Evolutionary conservation across 2,113 vertebrate genomes (phyloP).

Genomic region (Myotis brandtii): DNA sequence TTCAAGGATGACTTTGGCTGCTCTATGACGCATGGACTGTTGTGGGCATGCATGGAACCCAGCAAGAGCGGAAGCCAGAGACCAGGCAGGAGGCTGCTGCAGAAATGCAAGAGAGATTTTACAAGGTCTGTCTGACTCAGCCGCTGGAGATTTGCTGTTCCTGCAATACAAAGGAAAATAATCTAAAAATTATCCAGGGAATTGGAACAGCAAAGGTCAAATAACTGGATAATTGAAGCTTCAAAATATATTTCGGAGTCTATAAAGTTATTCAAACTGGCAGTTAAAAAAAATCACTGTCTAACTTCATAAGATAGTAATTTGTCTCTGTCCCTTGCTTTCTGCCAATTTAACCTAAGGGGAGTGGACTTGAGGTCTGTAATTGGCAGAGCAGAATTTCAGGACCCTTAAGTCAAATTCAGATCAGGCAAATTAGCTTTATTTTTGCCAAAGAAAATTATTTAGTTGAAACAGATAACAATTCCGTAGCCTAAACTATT

Average conservation of each 20-base stretch:
- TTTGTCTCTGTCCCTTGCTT: background rate
- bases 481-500: constrained; percentile 52
- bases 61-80: background rate
- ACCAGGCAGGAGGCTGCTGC: background rate
- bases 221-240: constrained; percentile 28
- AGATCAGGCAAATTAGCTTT: constrained; percentile 60
- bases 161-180: background rate
- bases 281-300: background rate
- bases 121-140: background rate
- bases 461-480: constrained; percentile 41
- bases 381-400: background rate
- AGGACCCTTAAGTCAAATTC: constrained; percentile 45
- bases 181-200: constrained; percentile 18
- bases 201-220: constrained; percentile 19
- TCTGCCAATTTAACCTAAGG: constrained; percentile 56
- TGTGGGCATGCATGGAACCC: background rate
- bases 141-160: background rate
- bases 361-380: background rate
- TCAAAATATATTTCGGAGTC: background rate
- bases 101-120: background rate
- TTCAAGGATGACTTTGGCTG: background rate
- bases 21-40: background rate
- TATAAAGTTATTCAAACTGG: constrained; percentile 24
- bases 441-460: constrained; percentile 58
- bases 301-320: background rate